Evolutionary conservation across 2,797 vertebrate species (phyloP).

Genomic region (Poeciliopsis gracilis): DNA sequence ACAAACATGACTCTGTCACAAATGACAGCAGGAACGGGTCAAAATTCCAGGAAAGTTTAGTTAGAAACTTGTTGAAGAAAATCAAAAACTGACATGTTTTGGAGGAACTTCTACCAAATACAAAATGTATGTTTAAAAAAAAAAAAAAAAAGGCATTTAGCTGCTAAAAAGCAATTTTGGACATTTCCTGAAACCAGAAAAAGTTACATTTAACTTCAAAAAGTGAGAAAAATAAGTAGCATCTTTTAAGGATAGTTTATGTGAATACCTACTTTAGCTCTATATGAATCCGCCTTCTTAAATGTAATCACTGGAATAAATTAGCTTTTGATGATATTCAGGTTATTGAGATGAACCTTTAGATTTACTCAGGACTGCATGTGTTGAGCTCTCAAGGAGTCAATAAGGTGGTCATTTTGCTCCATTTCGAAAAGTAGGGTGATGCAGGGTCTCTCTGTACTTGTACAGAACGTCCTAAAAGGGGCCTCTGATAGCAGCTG

Average conservation of each 20-base stretch:
- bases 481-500: constrained; percentile 48
- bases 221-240: neutral
- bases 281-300: neutral
- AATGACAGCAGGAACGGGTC: neutral
- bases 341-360: neutral
- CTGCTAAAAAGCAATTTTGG: neutral
- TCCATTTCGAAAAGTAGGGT: constrained; percentile 32
- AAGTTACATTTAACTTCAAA: neutral
- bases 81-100: neutral
- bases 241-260: neutral
- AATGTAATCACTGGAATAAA: neutral
- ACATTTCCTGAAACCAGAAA: neutral
- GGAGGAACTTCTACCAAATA: neutral
- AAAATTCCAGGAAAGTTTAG: neutral
- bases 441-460: constrained; percentile 50
- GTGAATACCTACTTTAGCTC: neutral
- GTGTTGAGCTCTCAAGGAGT: constrained; percentile 56
- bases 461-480: constrained; percentile 25
- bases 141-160: neutral
- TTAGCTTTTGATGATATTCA: neutral
- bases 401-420: constrained; percentile 46
- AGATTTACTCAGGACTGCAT: constrained; percentile 38
- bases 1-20: neutral
- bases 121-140: neutral
- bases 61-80: neutral